These are phyloP conservation scores for Griposia aprilina DNA, from an alignment of 2,888 invertebrate species.

Conservation along the genomic window DNA sequence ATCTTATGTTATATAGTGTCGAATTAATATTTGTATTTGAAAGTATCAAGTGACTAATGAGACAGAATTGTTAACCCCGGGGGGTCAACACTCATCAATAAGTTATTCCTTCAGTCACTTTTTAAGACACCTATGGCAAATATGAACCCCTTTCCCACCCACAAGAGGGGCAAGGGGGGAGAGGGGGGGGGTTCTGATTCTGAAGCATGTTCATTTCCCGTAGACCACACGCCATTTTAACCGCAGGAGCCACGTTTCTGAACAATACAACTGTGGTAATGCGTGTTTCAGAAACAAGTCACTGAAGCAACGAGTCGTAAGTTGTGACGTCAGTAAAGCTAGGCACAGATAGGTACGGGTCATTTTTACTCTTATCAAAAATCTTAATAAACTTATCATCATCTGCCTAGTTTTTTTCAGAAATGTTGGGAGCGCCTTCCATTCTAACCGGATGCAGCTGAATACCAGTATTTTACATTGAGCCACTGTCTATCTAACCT, in stretches of 20 bases:
- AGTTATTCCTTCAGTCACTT: not conserved
- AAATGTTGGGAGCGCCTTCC: too few relatives aligned
- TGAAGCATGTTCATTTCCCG: constrained; percentile 9
- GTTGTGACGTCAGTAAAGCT: not conserved
- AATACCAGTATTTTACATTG: too few relatives aligned
- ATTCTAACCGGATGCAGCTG: too few relatives aligned
- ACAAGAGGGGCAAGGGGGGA: too few relatives aligned
- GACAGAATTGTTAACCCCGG: not conserved
- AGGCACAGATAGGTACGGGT: too few relatives aligned
- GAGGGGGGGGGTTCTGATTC: too few relatives aligned
- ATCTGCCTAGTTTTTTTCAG: too few relatives aligned
- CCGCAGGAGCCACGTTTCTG: constrained; percentile 8
- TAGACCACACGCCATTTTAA: constrained; percentile 13
- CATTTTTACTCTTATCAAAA: too few relatives aligned
- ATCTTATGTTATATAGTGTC: not conserved
- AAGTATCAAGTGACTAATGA: not conserved
- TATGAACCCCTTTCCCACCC: too few relatives aligned
- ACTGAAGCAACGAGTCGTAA: constrained; percentile 2
- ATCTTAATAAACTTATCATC: too few relatives aligned
- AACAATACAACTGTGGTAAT: constrained; percentile 3
- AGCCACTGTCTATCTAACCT: too few relatives aligned
- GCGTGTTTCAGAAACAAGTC: not conserved
- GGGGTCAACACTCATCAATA: not conserved
- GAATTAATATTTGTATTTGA: not conserved
- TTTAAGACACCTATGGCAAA: too few relatives aligned